phyloP scores from a whole-genome alignment of 1,140 invertebrate species.

The Maniola jurtina region DNA sequence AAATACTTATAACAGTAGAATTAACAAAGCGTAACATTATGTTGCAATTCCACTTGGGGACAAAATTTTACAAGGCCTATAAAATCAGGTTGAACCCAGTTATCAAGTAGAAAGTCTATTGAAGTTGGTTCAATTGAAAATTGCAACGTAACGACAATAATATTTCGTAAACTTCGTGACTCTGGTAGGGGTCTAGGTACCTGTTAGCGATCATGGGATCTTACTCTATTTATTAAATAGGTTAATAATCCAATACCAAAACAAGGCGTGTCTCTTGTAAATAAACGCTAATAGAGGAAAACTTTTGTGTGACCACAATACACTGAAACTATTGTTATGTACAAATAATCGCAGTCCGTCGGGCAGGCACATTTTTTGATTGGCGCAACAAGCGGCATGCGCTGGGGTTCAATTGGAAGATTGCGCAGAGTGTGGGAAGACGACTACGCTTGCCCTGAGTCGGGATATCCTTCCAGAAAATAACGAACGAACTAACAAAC shows the following conservation, averaged over 20 bases:
- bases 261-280: background rate
- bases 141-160: conserved; percentile 18
- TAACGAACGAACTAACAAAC: conserved; percentile 50
- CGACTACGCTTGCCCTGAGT: conserved; percentile 66
- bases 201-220: no score
- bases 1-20: background rate
- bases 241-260: background rate
- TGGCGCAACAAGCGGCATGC: conserved; percentile 67
- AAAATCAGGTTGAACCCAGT: conserved; percentile 36
- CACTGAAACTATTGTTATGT: conserved; percentile 17
- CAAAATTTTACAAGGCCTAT: conserved; percentile 51
- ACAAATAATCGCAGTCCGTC: conserved; percentile 31
- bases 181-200: no score
- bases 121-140: conserved; percentile 18
- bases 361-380: conserved; percentile 71
- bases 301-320: conserved; percentile 13
- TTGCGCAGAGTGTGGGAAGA: conserved; percentile 69
- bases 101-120: conserved; percentile 29
- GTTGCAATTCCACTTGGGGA: conserved; percentile 35
- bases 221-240: background rate
- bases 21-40: conserved; percentile 9
- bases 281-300: conserved; percentile 5
- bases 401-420: conserved; percentile 72
- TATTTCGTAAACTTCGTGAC: conserved; percentile 15
- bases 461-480: conserved; percentile 77